Evolutionary conservation across 2,113 vertebrate species (phyloP), one percentile per base, ranked within the genome.

Genomic region (Probosciger aterrimus): DNA sequence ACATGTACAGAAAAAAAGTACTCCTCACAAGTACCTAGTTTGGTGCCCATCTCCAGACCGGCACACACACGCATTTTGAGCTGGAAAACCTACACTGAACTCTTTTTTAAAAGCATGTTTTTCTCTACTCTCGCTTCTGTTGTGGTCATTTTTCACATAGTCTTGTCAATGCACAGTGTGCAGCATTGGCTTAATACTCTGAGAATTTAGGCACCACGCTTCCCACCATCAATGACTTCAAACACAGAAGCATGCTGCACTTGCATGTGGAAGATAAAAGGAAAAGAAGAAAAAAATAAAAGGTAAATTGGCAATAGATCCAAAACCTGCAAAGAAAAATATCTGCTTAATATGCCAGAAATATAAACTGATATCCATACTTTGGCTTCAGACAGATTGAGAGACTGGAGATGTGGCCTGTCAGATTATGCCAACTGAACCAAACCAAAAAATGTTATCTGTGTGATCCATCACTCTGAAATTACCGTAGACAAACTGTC

Each of bases 61-160:
- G 55, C 55, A 20, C 52, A 73, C 2, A 5, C 41, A 33, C 8
- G 14, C 9, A 2, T 6, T 35, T 33, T 37, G 16, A 1, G 0
- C 0, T 12, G 49, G 62, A 64, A 78, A 91, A 53, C 6, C 33
- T 19, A 24, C n/a, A 24, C 6, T 7, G 3, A 52, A 69, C 2
- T 6, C 27, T 74, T 70, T 77, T 52, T 15, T 18, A 37, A 41
- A 44, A 53, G 39, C 3, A 0, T 7, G 1, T 37, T 84, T 86
- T 82, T 37, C 55, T 46, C 37, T 47, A 2, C 37, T 1, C 1
- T 47, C 7, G 1, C 55, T 83, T 92, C 41, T 81, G 49, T 33
- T 19, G 27, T 4, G 55, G 37, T 27, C 31, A 7, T 0, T 7
- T 53, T 78, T 79, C 62, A n/a, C 11, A 14, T 7, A 63, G 44